A percentile compares a stretch with the other conserved stretches of the same genome.
Conservation (phyloP, 2,113 vertebrate species). For the Crypturellus undulatus region DNA sequence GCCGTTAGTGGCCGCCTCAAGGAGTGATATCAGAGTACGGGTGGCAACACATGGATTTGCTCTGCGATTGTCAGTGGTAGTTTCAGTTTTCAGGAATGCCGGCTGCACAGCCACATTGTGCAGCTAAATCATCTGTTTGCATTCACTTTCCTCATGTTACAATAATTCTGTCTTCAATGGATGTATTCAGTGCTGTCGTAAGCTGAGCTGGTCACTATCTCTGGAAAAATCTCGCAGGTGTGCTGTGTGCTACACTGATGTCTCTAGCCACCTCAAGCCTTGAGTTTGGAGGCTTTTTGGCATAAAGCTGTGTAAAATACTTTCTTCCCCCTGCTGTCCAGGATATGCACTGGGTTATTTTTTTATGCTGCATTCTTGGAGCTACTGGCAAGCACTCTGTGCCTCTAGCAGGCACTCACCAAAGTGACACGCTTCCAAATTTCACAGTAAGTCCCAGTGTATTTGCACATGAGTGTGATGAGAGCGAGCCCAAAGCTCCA, state of each 20-base stretch:
- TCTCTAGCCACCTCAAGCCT: slow-evolving; percentile 23
- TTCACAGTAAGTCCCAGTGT: background rate
- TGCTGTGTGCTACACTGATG: background rate
- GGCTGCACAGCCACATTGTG: background rate
- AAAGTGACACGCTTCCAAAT: background rate
- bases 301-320: slow-evolving; percentile 10
- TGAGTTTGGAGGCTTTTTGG: background rate
- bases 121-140: background rate
- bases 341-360: slow-evolving; percentile 41
- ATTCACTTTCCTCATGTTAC: background rate
- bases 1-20: fast-evolving
- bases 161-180: background rate
- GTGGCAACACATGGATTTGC: background rate
- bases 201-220: background rate
- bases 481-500: background rate
- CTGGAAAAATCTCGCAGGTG: background rate
- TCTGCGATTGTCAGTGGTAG: background rate
- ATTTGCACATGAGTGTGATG: background rate
- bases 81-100: background rate
- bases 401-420: background rate
- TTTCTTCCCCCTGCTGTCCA: slow-evolving; percentile 43
- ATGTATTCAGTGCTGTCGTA: background rate
- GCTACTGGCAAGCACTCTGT: slow-evolving; percentile 11
- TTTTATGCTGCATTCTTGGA: slow-evolving; percentile 57
- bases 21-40: background rate